phyloP scores from a whole-genome alignment of 2,888 invertebrate genomes.

The Drosophila kanekoi region DNA sequence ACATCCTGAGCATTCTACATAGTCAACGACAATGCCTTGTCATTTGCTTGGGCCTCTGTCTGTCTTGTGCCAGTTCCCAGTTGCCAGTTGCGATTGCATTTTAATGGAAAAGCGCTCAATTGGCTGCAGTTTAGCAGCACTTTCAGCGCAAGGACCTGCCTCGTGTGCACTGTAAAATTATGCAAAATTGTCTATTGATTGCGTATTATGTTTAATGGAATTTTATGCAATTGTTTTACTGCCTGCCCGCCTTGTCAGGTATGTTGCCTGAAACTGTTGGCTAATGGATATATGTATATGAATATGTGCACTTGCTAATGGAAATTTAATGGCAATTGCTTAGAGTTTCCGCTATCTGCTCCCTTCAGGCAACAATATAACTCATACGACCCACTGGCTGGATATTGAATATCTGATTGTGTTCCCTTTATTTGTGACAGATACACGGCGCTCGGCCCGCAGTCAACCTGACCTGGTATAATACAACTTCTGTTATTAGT shows the following conservation, averaged over 20 bases:
- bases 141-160: conserved; percentile 47
- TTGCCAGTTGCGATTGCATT: conserved; percentile 55
- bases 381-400: conserved; percentile 30
- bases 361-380: conserved; percentile 4
- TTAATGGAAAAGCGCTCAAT: conserved; percentile 71
- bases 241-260: conserved; percentile 23
- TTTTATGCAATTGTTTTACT: conserved; percentile 70
- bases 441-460: conserved; percentile 93
- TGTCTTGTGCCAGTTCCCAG: conserved; percentile 11
- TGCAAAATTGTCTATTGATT: conserved; percentile 74
- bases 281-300: conserved; percentile 44
- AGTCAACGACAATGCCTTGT: conserved; percentile 56
- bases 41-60: conserved; percentile 36
- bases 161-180: conserved; percentile 60
- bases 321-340: conserved; percentile 68
- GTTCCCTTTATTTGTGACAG: conserved; percentile 41
- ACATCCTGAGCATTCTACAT: conserved; percentile 33
- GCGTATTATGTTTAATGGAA: conserved; percentile 73
- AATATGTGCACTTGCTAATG: conserved; percentile 56
- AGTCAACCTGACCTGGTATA: conserved; percentile 94
- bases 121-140: conserved; percentile 66
- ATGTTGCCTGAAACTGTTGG: conserved; percentile 31
- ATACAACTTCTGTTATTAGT: conserved; percentile 87
- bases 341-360: conserved; percentile 6
- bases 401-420: conserved; percentile 6